phyloP scores from a whole-genome alignment of 2,888 invertebrate species.

The Watsonalla binaria region DNA sequence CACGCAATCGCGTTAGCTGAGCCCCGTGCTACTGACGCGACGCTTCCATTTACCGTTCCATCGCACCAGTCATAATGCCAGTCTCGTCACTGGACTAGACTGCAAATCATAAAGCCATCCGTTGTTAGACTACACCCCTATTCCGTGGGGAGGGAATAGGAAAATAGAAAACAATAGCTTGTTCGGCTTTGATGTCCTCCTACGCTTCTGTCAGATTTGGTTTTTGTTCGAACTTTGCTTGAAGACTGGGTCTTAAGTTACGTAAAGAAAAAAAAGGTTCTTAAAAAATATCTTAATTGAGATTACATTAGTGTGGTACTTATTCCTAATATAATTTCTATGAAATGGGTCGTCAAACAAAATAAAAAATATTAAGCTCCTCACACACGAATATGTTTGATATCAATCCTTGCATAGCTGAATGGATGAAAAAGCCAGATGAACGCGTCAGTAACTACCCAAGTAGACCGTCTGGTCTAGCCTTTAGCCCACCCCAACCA shows the following conservation, averaged over 20 bases:
- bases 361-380: too few relatives aligned
- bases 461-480: conserved; percentile 8
- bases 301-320: too few relatives aligned
- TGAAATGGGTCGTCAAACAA: too few relatives aligned
- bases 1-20: conserved; percentile 60
- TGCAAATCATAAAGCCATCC: conserved; percentile 1
- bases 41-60: conserved; percentile 22
- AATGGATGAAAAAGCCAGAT: neutral
- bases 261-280: too few relatives aligned
- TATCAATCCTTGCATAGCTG: too few relatives aligned
- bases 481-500: conserved; percentile 18
- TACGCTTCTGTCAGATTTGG: too few relatives aligned
- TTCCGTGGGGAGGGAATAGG: neutral
- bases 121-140: neutral
- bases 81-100: conserved; percentile 10
- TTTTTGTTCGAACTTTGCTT: too few relatives aligned
- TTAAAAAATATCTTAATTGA: too few relatives aligned
- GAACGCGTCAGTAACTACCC: neutral
- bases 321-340: too few relatives aligned
- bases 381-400: too few relatives aligned
- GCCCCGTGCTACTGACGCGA: conserved; percentile 10
- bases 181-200: too few relatives aligned
- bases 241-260: too few relatives aligned
- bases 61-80: conserved; percentile 40
- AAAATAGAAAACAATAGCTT: neutral